A percentile compares a stretch with the other conserved stretches of the same genome.
phyloP scores from a whole-genome alignment of 2,113 vertebrate species.

The Pipra filicauda region DNA sequence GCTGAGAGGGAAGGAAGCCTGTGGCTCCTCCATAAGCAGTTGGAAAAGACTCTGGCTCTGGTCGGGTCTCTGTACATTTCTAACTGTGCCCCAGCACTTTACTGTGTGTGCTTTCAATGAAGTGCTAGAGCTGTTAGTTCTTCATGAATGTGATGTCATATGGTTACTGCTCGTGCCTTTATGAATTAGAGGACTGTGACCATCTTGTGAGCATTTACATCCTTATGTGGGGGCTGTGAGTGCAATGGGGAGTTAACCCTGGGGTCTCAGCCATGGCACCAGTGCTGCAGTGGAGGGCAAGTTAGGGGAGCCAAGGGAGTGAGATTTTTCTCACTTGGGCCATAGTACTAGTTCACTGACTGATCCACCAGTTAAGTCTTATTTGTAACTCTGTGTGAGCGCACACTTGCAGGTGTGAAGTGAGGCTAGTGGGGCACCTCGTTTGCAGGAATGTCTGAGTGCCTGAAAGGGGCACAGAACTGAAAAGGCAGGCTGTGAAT shows the following conservation, averaged over 20 bases:
- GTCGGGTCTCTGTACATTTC: neutral
- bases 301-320: neutral
- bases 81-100: neutral
- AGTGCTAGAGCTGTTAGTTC: neutral
- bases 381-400: neutral
- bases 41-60: neutral
- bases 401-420: neutral
- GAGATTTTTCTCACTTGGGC: neutral
- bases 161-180: rapidly evolving
- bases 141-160: neutral
- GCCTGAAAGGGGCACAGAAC: neutral
- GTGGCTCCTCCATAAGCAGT: neutral
- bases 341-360: neutral
- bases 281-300: neutral
- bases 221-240: neutral
- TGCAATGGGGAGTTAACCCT: neutral
- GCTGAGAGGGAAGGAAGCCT: neutral
- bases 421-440: neutral
- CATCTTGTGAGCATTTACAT: rapidly evolving
- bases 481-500: neutral
- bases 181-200: neutral
- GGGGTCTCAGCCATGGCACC: neutral
- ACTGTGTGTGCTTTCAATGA: neutral
- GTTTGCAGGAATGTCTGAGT: neutral
- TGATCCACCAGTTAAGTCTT: neutral